Evolutionary conservation across 1,140 invertebrate genomes (phyloP).

Genomic region (Zaprionus vittiger): DNA sequence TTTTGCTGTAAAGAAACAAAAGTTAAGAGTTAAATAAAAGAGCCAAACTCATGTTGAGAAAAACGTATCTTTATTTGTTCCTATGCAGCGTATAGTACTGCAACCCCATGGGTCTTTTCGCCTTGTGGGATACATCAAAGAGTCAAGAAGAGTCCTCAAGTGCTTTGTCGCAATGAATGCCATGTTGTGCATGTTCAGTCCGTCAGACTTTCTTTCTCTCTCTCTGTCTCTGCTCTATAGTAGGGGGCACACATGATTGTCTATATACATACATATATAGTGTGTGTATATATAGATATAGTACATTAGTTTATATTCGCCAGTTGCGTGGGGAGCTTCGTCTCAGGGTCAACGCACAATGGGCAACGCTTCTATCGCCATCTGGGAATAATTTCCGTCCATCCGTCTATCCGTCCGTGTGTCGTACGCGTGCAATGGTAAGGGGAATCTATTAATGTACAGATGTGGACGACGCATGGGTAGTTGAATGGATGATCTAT

Average conservation of each 20-base stretch:
- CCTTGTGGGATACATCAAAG: constrained; percentile 22
- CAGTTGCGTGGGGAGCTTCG: constrained; percentile 70
- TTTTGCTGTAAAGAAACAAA: not conserved
- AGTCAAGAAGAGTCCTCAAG: constrained; percentile 18
- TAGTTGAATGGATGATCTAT: constrained; percentile 74
- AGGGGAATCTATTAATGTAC: constrained; percentile 34
- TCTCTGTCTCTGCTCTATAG: not conserved
- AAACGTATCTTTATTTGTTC: not conserved
- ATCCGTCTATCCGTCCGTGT: not conserved
- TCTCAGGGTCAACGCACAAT: constrained; percentile 76
- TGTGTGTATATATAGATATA: constrained; percentile 37
- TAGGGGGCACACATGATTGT: constrained; percentile 1
- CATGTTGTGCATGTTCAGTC: not conserved
- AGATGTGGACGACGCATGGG: constrained; percentile 33
- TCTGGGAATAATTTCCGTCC: constrained; percentile 38
- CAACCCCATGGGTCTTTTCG: not conserved
- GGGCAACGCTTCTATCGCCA: constrained; percentile 35
- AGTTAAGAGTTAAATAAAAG: not conserved
- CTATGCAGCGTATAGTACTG: not conserved
- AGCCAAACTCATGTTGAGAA: not conserved
- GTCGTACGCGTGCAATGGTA: constrained; percentile 49
- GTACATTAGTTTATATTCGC: constrained; percentile 75
- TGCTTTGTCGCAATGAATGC: constrained; percentile 12
- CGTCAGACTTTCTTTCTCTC: not conserved
- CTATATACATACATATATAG: constrained; percentile 7